phyloP scores from a whole-genome alignment of 92 coral and sea anemone species.

The Galaxea fascicularis region DNA sequence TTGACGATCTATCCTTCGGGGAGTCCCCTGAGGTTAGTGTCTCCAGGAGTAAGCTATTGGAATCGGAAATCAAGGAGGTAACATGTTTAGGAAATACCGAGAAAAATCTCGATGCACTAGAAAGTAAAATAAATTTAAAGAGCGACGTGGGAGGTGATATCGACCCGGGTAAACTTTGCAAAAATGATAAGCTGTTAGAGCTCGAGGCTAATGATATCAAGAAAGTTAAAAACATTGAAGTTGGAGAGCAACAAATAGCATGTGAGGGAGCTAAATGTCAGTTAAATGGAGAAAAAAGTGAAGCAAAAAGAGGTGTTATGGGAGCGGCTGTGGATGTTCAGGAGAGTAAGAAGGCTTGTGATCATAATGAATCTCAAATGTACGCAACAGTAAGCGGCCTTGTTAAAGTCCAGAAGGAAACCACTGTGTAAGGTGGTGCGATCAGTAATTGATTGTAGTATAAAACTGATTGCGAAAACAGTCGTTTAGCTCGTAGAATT shows the following conservation, averaged over 20 bases:
- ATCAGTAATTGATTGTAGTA: not conserved
- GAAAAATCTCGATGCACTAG: not conserved
- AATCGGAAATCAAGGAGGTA: not conserved
- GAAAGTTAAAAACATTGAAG: not conserved
- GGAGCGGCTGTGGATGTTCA: not conserved
- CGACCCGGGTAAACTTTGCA: not conserved
- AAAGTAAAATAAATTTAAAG: too few species aligned
- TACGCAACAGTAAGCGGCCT: not conserved
- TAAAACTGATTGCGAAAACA: not conserved
- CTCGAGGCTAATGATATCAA: not conserved
- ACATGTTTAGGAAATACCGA: not conserved
- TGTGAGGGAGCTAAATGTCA: not conserved
- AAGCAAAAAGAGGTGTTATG: not conserved
- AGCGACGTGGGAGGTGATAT: not conserved
- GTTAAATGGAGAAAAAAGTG: not conserved
- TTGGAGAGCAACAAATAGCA: not conserved
- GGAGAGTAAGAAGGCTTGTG: not conserved
- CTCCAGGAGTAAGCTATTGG: not conserved
- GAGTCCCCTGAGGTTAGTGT: not conserved
- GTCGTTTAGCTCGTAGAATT: too few species aligned
- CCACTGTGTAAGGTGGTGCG: constrained; percentile 17
- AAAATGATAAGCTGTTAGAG: not conserved
- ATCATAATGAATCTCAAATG: not conserved
- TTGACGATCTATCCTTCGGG: not conserved
- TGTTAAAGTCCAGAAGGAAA: constrained; percentile 11